Evolutionary conservation across 2,888 invertebrate species (phyloP).

Genomic region (Lypha dubia): DNA sequence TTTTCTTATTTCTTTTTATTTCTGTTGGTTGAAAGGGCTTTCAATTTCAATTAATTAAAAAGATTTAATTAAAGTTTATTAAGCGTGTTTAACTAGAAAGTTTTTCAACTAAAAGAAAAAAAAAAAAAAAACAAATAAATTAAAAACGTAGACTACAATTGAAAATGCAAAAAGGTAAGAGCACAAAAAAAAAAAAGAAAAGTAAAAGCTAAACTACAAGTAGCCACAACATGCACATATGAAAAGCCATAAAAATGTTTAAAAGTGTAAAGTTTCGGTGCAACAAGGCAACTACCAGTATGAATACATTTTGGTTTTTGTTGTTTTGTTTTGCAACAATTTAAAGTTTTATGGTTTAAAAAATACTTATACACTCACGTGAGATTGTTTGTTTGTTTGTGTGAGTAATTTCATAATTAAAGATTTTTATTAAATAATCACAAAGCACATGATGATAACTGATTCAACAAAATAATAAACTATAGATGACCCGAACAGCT

Average conservation of each 20-base stretch:
- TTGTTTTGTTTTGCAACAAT: slow-evolving; percentile 61
- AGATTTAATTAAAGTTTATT: slow-evolving; percentile 56
- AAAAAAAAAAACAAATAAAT: neutral
- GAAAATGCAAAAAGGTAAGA: slow-evolving; percentile 11
- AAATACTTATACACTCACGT: neutral
- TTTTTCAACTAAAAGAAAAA: slow-evolving; percentile 20
- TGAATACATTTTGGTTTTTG: neutral
- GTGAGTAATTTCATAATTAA: neutral
- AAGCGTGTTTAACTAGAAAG: slow-evolving; percentile 42
- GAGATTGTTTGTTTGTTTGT: neutral
- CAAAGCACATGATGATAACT: neutral
- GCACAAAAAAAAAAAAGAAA: neutral
- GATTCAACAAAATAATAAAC: neutral
- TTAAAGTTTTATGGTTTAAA: slow-evolving; percentile 44
- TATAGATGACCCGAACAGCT: neutral
- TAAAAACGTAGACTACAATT: slow-evolving; percentile 7
- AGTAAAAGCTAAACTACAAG: neutral
- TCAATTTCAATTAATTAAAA: slow-evolving; percentile 57
- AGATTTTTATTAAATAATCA: neutral
- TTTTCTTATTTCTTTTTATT: slow-evolving; percentile 1
- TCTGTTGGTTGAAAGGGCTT: slow-evolving; percentile 12
- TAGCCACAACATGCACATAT: slow-evolving; percentile 9
- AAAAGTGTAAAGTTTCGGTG: slow-evolving; percentile 40
- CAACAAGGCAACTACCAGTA: slow-evolving; percentile 21
- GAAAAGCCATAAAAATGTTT: slow-evolving; percentile 60